Conservation (phyloP, 2,797 vertebrate species). For the Anomalospiza imberbis region DNA sequence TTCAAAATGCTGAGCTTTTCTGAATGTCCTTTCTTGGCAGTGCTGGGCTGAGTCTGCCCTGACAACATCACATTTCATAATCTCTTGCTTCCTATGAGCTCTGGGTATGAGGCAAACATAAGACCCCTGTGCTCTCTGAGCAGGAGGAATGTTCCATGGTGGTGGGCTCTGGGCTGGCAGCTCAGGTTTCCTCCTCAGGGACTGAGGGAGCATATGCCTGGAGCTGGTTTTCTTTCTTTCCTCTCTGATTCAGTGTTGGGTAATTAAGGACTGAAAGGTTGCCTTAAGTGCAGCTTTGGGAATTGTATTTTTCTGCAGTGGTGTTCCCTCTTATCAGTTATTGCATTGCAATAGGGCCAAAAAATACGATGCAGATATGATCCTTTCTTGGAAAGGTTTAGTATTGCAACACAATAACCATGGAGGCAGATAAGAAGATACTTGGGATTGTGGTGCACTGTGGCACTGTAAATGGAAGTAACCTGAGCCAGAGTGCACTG, state of each 20-base stretch:
- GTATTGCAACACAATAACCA: neutral
- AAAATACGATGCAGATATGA: neutral
- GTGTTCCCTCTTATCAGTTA: neutral
- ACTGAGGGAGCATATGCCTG: neutral
- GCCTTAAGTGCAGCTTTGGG: slow-evolving; percentile 36
- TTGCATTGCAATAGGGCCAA: neutral
- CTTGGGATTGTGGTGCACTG: neutral
- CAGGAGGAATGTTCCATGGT: neutral
- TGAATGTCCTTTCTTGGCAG: neutral
- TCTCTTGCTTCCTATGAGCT: neutral
- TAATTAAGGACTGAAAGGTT: slow-evolving; percentile 38
- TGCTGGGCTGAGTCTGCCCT: neutral
- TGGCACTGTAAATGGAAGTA: neutral
- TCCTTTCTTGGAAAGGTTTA: neutral
- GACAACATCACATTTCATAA: neutral
- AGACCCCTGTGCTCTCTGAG: fast-evolving
- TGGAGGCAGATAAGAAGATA: neutral
- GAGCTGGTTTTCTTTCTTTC: slow-evolving; percentile 3
- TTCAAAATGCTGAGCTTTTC: neutral
- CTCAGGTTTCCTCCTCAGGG: neutral
- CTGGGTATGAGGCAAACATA: neutral
- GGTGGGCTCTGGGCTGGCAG: neutral
- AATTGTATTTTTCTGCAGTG: neutral
- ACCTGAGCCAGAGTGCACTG: neutral
- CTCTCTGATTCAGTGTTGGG: neutral